A percentile compares a stretch with the other conserved stretches of the same genome.
Evolutionary conservation across 2,113 vertebrate genomes (phyloP).

Genomic region (Ictalurus punctatus): DNA sequence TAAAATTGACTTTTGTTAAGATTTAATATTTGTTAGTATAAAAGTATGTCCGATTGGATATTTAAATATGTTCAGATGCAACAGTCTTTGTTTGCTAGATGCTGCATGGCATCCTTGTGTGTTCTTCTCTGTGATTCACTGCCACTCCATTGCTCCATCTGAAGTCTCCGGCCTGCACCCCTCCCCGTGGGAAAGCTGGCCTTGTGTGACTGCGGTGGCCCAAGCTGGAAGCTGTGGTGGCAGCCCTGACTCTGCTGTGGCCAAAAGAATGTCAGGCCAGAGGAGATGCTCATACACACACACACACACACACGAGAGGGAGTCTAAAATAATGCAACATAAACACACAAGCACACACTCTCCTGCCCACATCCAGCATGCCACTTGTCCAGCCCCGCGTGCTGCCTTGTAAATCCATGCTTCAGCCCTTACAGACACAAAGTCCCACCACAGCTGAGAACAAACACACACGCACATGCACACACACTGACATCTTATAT

Average conservation of each 20-base stretch:
- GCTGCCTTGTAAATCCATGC: constrained; percentile 26
- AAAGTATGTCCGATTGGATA: not conserved
- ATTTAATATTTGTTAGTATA: not conserved
- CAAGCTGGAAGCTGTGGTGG: constrained; percentile 77
- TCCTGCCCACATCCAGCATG: constrained; percentile 33
- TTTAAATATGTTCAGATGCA: not conserved
- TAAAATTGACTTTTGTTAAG: not conserved
- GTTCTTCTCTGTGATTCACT: constrained; percentile 49
- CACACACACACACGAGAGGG: constrained; percentile 52
- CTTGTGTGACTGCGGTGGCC: constrained; percentile 74
- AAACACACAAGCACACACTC: constrained; percentile 41
- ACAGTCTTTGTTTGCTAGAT: not conserved
- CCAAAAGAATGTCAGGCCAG: constrained; percentile 66
- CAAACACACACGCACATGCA: constrained; percentile 7
- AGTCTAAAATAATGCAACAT: constrained; percentile 45
- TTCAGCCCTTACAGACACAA: constrained; percentile 48
- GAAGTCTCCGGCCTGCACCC: constrained; percentile 46
- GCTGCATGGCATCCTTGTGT: not conserved
- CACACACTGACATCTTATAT: constrained; percentile 11
- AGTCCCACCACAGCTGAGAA: constrained; percentile 52
- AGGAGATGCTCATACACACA: constrained; percentile 28
- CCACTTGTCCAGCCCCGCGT: constrained; percentile 43
- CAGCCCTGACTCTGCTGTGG: constrained; percentile 69
- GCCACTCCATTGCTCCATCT: constrained; percentile 43
- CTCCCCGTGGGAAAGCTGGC: constrained; percentile 74